Evolutionary conservation across 2,797 vertebrate genomes (phyloP), one percentile per base, ranked within the genome.

Genomic region (Pangasius sanitwongsei): DNA sequence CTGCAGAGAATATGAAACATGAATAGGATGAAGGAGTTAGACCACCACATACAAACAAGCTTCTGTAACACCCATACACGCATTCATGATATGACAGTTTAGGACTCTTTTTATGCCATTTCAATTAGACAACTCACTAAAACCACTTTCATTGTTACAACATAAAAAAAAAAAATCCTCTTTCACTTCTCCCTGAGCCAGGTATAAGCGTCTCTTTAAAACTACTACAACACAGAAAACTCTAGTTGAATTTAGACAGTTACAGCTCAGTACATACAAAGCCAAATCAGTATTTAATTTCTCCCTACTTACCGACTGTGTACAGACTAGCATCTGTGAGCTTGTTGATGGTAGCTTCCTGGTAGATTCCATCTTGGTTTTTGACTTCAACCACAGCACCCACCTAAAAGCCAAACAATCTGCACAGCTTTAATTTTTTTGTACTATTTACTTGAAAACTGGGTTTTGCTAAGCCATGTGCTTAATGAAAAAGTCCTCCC

Each of bases 271-370:
- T 7, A 70, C 23, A 37, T 70, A 70, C 70, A 72, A 41, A 72
- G 70, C 37, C 70, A 72, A 72, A 37, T 72, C 37, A 41, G 20
- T 72, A 41, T 44, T 13, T 25, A 25, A 44, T 23, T 12, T 12
- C 44, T 25, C 2, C 6, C 0, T 15, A 53, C 96, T 96, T 92
- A 97, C 96, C 96, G 55, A 97, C 96, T 86, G 96, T 97, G 90
- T 97, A 97, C 92, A 96, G 94, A 90, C 96, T 97, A 1, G 96
- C 96, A 65, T 97, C 96, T 0, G 96, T 97, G 92, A 97, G 94
- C 92, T 97, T 97, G 93, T 95, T 97, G 92, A 97, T 97, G 70
- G 95, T 95, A 89, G 96, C 96, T 90, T 96, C 95, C 92, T 96
- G 96, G 92, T 96, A 96, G 90, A 96, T 93, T 89, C 96, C 96